phyloP scores from a whole-genome alignment of 35 echinoderm and acorn worm genomes.

The Acanthaster planci region DNA sequence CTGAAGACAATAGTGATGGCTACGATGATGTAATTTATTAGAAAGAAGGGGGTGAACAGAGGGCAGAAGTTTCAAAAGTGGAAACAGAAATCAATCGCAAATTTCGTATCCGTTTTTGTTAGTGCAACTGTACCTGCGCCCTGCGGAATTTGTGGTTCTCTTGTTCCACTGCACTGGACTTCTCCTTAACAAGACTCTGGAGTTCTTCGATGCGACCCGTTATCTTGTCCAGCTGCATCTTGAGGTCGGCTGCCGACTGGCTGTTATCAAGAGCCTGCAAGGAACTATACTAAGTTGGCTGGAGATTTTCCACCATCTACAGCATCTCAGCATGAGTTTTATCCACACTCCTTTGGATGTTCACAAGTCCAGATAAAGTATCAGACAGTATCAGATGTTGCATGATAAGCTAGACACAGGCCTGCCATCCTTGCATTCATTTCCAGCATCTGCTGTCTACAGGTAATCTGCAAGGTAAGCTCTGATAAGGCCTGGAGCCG shows the following conservation, averaged over 20 bases:
- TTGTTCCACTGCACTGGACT: constrained; percentile 75
- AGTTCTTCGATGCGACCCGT: constrained; percentile 76
- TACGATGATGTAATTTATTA: too few species aligned
- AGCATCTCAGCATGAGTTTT: too few species aligned
- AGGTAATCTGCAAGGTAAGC: constrained; percentile 68
- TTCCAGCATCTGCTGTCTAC: constrained; percentile 82
- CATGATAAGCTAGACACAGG: too few species aligned
- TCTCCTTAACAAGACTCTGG: constrained; percentile 87
- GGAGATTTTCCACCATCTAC: not conserved
- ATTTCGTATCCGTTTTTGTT: too few species aligned
- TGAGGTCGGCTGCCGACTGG: constrained; percentile 72
- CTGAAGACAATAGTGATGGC: too few species aligned
- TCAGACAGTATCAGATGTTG: too few species aligned
- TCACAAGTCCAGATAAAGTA: too few species aligned
- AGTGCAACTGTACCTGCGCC: constrained; percentile 56
- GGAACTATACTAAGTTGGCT: not conserved
- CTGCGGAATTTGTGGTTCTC: constrained; percentile 91
- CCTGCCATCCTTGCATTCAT: constrained; percentile 84
- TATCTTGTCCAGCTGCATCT: constrained; percentile 79
- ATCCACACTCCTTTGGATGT: too few species aligned
- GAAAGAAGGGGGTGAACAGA: too few species aligned
- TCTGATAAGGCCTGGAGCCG: too few species aligned
- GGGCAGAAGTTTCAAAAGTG: too few species aligned
- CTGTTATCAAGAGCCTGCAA: constrained; percentile 76
- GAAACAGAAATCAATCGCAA: too few species aligned